A percentile compares a stretch with the other conserved stretches of the same genome.
phyloP scores from a whole-genome alignment of 1,140 invertebrate species.

The Tenebrio molitor region DNA sequence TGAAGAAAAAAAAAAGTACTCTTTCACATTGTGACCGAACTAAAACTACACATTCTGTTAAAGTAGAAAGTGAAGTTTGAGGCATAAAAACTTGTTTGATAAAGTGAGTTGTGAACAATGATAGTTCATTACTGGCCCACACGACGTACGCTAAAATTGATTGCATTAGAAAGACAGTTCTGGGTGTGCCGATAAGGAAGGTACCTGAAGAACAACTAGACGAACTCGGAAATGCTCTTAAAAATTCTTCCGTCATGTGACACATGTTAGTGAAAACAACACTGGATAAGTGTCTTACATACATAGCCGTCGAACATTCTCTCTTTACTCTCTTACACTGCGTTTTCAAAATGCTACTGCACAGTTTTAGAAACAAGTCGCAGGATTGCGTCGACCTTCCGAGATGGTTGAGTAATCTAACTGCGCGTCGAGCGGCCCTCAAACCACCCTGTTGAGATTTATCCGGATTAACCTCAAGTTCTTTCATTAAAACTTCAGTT shows the following conservation, averaged over 20 bases:
- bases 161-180: slow-evolving; percentile 45
- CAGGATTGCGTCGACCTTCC: slow-evolving; percentile 85
- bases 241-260: slow-evolving; percentile 90
- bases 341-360: slow-evolving; percentile 85
- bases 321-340: slow-evolving; percentile 88
- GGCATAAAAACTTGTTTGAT: slow-evolving; percentile 93
- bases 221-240: slow-evolving; percentile 82
- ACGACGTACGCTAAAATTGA: slow-evolving; percentile 83
- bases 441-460: slow-evolving; percentile 92
- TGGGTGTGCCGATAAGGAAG: too few species aligned
- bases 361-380: slow-evolving; percentile 88
- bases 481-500: slow-evolving; percentile 88
- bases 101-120: slow-evolving; percentile 84
- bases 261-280: slow-evolving; percentile 91
- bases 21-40: slow-evolving; percentile 63
- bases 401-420: slow-evolving; percentile 88
- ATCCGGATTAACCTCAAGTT: slow-evolving; percentile 88
- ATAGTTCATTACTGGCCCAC: slow-evolving; percentile 91
- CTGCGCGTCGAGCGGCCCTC: slow-evolving; percentile 86
- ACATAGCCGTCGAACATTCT: slow-evolving; percentile 88
- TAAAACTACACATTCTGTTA: slow-evolving; percentile 86
- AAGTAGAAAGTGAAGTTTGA: slow-evolving; percentile 84
- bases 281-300: slow-evolving; percentile 86
- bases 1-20: slow-evolving; percentile 47
- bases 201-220: slow-evolving; percentile 81